Evolutionary conservation across 1,140 invertebrate genomes (phyloP).

Genomic region (Holotrichia oblita): DNA sequence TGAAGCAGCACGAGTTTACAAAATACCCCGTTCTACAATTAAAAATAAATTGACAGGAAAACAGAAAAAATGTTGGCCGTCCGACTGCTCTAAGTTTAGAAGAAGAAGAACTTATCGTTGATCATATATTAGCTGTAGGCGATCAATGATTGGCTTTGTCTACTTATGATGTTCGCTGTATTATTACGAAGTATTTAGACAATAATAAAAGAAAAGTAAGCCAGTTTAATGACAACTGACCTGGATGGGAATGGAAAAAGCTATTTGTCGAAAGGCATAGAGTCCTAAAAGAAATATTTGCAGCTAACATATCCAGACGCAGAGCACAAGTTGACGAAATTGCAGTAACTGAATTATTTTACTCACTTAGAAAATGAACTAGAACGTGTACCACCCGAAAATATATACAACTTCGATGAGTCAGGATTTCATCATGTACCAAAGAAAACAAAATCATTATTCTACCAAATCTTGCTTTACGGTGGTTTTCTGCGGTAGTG

Average conservation of each 20-base stretch:
- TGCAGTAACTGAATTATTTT: background rate
- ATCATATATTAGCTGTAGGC: background rate
- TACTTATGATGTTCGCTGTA: no score
- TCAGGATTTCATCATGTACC: constrained; percentile 3
- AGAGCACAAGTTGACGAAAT: background rate
- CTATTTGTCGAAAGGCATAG: background rate
- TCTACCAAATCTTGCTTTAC: no score
- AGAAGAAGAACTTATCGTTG: background rate
- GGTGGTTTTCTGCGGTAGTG: constrained; percentile 4
- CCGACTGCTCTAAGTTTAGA: background rate
- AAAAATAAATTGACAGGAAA: background rate
- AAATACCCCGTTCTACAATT: background rate
- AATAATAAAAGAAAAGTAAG: no score
- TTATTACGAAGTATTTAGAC: no score
- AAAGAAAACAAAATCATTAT: no score
- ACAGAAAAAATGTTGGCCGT: background rate
- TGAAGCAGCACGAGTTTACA: background rate
- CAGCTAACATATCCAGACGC: constrained; percentile 11
- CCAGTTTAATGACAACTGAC: no score
- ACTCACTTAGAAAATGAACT: background rate
- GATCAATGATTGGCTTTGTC: no score
- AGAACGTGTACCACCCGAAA: background rate
- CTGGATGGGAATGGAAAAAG: no score
- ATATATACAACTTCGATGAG: constrained; percentile 3
- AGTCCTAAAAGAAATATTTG: background rate